Percentiles rank a stretch among this genome's conserved stretches.
Conservation (phyloP, 2,888 invertebrate genomes). For the Campoplex capitator region DNA sequence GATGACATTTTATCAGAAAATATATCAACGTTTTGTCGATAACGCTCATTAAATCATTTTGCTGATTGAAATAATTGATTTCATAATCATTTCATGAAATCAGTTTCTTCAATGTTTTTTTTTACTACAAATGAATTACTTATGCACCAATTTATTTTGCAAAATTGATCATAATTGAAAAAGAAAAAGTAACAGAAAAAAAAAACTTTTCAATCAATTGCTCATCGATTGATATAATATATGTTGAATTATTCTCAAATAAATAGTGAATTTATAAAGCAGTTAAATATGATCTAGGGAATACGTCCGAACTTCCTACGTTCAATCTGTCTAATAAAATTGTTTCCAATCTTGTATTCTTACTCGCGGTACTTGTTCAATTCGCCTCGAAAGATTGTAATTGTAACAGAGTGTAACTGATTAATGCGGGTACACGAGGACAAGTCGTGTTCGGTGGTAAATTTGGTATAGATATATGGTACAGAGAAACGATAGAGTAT, state of each 20-base stretch:
- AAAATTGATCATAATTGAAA: background rate
- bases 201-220: background rate
- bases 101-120: too few species aligned
- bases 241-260: background rate
- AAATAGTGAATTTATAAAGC: background rate
- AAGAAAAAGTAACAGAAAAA: background rate
- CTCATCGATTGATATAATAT: background rate
- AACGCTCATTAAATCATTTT: background rate
- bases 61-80: too few species aligned
- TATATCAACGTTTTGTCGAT: background rate
- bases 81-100: too few species aligned
- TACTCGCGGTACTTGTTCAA: background rate
- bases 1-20: background rate
- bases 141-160: too few species aligned
- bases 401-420: slow-evolving; percentile 61
- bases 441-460: slow-evolving; percentile 23
- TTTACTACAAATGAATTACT: too few species aligned
- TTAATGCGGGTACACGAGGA: slow-evolving; percentile 54
- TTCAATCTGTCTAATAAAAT: slow-evolving; percentile 30
- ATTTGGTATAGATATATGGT: slow-evolving; percentile 30
- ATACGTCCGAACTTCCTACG: background rate
- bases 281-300: background rate
- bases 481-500: slow-evolving; percentile 11
- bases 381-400: slow-evolving; percentile 45
- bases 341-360: background rate